phyloP scores from a whole-genome alignment of 2,888 invertebrate species.

The Tholera decimalis region DNA sequence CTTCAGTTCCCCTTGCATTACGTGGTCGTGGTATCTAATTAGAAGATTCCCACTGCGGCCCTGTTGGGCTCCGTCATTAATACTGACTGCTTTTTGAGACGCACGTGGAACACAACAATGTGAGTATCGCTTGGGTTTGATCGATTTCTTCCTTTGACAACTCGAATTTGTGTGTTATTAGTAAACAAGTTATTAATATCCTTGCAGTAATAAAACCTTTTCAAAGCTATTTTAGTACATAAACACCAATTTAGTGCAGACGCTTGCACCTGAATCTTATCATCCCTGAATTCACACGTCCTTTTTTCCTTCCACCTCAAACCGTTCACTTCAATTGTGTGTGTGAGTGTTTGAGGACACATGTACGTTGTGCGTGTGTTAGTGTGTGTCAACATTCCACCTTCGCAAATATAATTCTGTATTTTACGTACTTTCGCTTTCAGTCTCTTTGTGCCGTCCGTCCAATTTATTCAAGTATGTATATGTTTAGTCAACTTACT shows the following conservation, averaged over 20 bases:
- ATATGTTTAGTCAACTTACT: slow-evolving; percentile 53
- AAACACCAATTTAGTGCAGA: slow-evolving; percentile 13
- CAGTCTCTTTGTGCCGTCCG: slow-evolving; percentile 51
- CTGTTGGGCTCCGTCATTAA: too few relatives aligned
- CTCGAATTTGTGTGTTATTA: too few relatives aligned
- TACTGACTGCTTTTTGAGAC: too few relatives aligned
- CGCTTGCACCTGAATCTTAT: not conserved
- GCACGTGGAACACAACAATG: too few relatives aligned
- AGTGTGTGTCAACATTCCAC: slow-evolving; percentile 40
- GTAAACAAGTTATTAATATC: not conserved
- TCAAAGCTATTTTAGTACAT: not conserved
- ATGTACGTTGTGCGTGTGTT: slow-evolving; percentile 21
- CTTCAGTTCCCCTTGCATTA: too few relatives aligned
- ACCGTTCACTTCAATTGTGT: slow-evolving; percentile 31
- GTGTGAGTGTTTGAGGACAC: slow-evolving; percentile 35
- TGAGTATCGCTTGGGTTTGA: not conserved
- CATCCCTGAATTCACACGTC: not conserved
- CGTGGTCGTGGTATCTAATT: too few relatives aligned
- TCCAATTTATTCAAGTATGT: slow-evolving; percentile 64
- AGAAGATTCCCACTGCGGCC: too few relatives aligned
- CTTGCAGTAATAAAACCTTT: not conserved
- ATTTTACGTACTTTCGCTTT: slow-evolving; percentile 39
- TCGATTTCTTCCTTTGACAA: not conserved
- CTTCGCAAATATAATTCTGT: slow-evolving; percentile 55
- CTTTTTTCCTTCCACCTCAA: slow-evolving; percentile 26